Base-by-base conservation (phyloP, 2,888 invertebrate species). In the Polymixis flavicincta region DNA sequence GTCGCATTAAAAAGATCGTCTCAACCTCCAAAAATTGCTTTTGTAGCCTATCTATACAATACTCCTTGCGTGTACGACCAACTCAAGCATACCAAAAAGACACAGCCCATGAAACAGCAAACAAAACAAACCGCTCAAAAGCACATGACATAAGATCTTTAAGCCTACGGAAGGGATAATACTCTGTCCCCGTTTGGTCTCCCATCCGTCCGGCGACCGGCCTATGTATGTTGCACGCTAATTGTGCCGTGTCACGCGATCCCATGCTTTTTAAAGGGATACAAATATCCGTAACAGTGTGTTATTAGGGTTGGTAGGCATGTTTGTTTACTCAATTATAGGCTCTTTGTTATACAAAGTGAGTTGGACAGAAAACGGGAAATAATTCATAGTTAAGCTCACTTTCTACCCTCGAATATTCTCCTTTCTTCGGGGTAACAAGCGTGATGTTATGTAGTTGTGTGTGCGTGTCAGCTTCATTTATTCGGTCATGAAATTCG, bases 181-280 rank as follows among this genome's bases (percentile, higher is more conserved):
- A 73, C 64, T 37, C 48, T 57, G 72, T 84, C 76, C 69, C 59
- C 63, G 66, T 80, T 81, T 50, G 78, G 78, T 74, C 78, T 78
- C 82, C 80, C 87, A 85, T 87, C 88, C 75, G 75, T 83, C 75
- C 72, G 70, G 42, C 60, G 52, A 19, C 65, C 71, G 75, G 71
- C 71, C 73, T 63, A 57, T 76, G 73, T 71, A 60, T 71, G 52
- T 74, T 60, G 32, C 84, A 60, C 76, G 64, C 68, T 86, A 87
- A 85, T 86, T 71, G 88, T 50, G 22, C 60, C 14, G 1, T 42
- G 68, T 63, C 85, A 85, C 85, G 85, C 88, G 66, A 85, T 65
- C 52, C 19, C 14, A 45, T 50, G 73, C 66, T 70, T 71, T 76
- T 78, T 37, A 73, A 71, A 75, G 72, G 71, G 64, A 59, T 64